Percentiles rank a stretch among this genome's conserved stretches.
phyloP scores from a whole-genome alignment of 2,888 invertebrate genomes.

The Onthophagus sagittarius region DNA sequence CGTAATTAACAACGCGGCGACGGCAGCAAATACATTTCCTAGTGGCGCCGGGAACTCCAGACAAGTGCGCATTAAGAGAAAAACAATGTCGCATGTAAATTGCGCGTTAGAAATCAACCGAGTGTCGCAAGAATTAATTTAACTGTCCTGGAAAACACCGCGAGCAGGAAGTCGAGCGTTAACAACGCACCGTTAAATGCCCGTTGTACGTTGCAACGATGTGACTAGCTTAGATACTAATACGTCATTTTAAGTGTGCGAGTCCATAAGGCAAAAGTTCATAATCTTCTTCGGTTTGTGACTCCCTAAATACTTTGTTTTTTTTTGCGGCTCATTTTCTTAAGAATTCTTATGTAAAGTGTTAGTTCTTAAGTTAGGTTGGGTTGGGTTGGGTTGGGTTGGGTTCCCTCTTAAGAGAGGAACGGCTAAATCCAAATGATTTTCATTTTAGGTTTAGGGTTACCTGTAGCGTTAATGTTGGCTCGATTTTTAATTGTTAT shows the following conservation, averaged over 20 bases:
- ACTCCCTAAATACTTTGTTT: no score
- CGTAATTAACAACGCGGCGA: not conserved
- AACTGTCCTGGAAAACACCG: not conserved
- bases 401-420: no score
- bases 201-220: not conserved
- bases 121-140: conserved; percentile 12
- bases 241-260: not conserved
- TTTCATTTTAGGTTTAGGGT: no score
- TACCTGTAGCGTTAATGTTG: no score
- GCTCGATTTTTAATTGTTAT: no score
- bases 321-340: no score
- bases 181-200: not conserved
- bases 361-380: no score
- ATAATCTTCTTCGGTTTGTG: no score
- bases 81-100: conserved; percentile 12
- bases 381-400: no score
- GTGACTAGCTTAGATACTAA: not conserved
- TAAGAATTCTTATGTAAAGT: no score
- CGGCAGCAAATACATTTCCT: not conserved
- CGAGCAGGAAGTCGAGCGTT: not conserved
- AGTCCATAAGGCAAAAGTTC: no score
- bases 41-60: not conserved
- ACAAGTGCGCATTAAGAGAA: not conserved
- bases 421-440: no score
- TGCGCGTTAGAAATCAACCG: conserved; percentile 7